These are phyloP conservation scores for Lepeophtheirus nordmannii DNA, from an alignment of 2,888 invertebrate genomes.

Conservation along the genomic window DNA sequence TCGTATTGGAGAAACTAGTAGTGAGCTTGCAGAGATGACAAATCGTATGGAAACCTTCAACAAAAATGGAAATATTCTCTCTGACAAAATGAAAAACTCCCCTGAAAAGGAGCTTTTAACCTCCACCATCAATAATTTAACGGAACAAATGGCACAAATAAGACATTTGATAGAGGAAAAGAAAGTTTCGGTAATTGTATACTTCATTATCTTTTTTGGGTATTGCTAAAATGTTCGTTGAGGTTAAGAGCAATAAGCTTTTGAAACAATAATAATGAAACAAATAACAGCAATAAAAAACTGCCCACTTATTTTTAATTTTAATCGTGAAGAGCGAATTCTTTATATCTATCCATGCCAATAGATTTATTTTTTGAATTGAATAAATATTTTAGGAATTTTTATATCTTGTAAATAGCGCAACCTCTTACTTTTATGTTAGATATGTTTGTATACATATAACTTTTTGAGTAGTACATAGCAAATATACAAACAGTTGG, in stretches of 20 bases:
- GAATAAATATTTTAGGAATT: too few species aligned
- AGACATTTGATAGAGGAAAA: slow-evolving; percentile 64
- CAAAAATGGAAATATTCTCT: slow-evolving; percentile 58
- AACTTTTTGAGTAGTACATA: too few species aligned
- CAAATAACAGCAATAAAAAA: background rate
- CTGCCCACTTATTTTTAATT: background rate
- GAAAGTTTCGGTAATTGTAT: slow-evolving; percentile 46
- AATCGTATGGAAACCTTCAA: slow-evolving; percentile 62
- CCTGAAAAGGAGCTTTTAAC: slow-evolving; percentile 58
- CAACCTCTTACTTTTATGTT: too few species aligned
- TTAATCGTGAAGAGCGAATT: background rate
- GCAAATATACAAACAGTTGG: too few species aligned
- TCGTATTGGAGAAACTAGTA: slow-evolving; percentile 54
- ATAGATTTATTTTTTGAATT: too few species aligned
- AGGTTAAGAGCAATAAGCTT: background rate
- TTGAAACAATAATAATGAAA: background rate
- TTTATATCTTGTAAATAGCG: too few species aligned
- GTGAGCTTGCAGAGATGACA: slow-evolving; percentile 51
- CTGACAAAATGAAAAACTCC: slow-evolving; percentile 60
- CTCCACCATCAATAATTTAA: slow-evolving; percentile 55
- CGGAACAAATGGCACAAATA: slow-evolving; percentile 61
- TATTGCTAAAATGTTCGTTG: too few species aligned
- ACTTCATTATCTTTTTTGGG: too few species aligned
- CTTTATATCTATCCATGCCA: too few species aligned
- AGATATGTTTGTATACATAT: too few species aligned